Evolutionary conservation across 2,888 invertebrate species (phyloP).

Genomic region (Ptychoptera contaminata): DNA sequence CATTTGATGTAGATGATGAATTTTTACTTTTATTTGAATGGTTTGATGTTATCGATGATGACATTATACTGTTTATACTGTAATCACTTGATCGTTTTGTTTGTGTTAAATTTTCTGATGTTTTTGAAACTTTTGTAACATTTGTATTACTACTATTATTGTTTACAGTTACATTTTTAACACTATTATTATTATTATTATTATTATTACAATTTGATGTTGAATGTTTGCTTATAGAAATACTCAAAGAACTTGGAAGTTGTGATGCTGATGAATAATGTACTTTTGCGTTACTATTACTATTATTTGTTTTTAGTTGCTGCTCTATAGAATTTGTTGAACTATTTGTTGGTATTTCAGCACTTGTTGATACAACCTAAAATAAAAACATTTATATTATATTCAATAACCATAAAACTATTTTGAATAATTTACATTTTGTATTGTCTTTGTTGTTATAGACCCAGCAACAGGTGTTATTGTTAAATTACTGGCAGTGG

Average conservation of each 20-base stretch:
- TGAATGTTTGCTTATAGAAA: neutral
- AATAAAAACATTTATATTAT: neutral
- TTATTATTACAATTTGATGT: neutral
- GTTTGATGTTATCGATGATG: constrained; percentile 8
- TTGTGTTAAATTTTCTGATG: constrained; percentile 18
- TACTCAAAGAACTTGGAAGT: neutral
- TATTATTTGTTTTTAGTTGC: neutral
- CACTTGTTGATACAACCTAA: constrained; percentile 5
- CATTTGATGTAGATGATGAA: neutral
- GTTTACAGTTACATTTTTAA: neutral
- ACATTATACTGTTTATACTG: constrained; percentile 24
- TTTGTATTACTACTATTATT: constrained; percentile 1
- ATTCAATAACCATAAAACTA: neutral
- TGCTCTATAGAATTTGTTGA: neutral
- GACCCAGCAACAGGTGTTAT: constrained; percentile 5
- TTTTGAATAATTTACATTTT: neutral
- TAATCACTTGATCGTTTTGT: constrained; percentile 21
- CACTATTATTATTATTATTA: neutral
- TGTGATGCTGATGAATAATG: neutral
- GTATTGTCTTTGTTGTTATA: neutral
- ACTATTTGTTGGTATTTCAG: constrained; percentile 1
- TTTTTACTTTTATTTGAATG: neutral
- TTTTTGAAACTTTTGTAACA: constrained; percentile 12
- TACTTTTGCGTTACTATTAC: neutral
- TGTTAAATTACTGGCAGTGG: constrained; percentile 4